Conservation (phyloP, 2,888 invertebrate genomes). For the Pollenia amentaria region DNA sequence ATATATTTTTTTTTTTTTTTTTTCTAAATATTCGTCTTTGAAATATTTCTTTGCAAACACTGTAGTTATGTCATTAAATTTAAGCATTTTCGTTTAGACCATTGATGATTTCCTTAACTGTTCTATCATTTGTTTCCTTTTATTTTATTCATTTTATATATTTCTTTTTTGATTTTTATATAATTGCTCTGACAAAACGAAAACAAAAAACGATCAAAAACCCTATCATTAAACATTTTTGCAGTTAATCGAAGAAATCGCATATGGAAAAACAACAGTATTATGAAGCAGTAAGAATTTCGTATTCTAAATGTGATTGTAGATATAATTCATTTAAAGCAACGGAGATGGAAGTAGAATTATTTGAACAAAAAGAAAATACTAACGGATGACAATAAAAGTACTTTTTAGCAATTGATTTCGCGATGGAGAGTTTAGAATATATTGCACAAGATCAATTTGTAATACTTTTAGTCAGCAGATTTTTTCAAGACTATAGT, state of each 20-base stretch:
- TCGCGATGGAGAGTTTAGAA: not conserved
- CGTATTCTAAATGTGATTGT: slow-evolving; percentile 56
- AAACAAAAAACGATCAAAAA: slow-evolving; percentile 21
- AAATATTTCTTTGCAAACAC: slow-evolving; percentile 67
- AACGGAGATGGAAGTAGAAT: not conserved
- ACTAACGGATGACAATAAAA: not conserved
- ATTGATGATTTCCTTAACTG: slow-evolving; percentile 76
- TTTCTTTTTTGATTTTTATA: slow-evolving; percentile 65
- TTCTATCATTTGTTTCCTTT: slow-evolving; percentile 68
- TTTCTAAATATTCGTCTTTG: not conserved
- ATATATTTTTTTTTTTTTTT: slow-evolving; percentile 15
- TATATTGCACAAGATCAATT: not conserved
- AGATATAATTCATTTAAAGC: slow-evolving; percentile 15
- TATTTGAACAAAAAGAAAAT: not conserved
- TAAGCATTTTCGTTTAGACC: slow-evolving; percentile 84
- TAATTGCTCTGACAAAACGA: slow-evolving; percentile 65
- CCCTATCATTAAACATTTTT: slow-evolving; percentile 75
- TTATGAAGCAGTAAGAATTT: slow-evolving; percentile 22
- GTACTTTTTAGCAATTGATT: not conserved
- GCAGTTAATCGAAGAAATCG: slow-evolving; percentile 70
- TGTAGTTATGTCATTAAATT: slow-evolving; percentile 83
- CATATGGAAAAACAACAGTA: slow-evolving; percentile 73
- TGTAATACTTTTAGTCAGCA: no score
- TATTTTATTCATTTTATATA: slow-evolving; percentile 15
- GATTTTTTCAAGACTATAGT: no score